These are phyloP conservation scores for Dusona sp. DNA, from an alignment of 2,888 invertebrate genomes.

Conservation along the genomic window DNA sequence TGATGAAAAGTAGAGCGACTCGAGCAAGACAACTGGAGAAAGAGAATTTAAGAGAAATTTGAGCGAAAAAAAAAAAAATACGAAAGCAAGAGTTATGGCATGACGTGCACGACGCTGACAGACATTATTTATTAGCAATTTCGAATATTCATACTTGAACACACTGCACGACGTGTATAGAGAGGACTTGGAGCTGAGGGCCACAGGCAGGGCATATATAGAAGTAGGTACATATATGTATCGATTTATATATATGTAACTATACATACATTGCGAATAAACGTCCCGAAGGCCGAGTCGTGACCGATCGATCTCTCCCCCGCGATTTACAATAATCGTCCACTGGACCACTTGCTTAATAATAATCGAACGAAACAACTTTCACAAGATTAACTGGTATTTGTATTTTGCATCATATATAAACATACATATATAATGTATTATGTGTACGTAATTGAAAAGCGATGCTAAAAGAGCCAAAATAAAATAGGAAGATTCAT, in stretches of 20 bases:
- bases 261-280: constrained; percentile 52
- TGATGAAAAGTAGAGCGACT: background rate
- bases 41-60: constrained; percentile 17
- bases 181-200: constrained; percentile 44
- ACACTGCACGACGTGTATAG: constrained; percentile 54
- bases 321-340: constrained; percentile 71
- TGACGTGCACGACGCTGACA: constrained; percentile 63
- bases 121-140: constrained; percentile 72
- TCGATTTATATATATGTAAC: constrained; percentile 1
- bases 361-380: constrained; percentile 66
- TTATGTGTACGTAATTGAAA: constrained; percentile 57
- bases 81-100: constrained; percentile 67
- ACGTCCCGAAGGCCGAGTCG: constrained; percentile 70
- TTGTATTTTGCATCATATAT: background rate
- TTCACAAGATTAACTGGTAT: constrained; percentile 62
- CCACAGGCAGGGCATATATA: constrained; percentile 23
- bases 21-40: background rate
- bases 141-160: constrained; percentile 68
- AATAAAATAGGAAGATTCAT: background rate
- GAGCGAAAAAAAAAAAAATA: constrained; percentile 17
- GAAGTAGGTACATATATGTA: background rate
- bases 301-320: constrained; percentile 71
- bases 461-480: constrained; percentile 38
- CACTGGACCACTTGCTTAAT: constrained; percentile 69
- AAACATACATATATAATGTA: background rate